A percentile compares a stretch with the other conserved stretches of the same genome.
These are phyloP conservation scores for Spizella passerina DNA, from an alignment of 2,797 vertebrate genomes.

Conservation along the genomic window DNA sequence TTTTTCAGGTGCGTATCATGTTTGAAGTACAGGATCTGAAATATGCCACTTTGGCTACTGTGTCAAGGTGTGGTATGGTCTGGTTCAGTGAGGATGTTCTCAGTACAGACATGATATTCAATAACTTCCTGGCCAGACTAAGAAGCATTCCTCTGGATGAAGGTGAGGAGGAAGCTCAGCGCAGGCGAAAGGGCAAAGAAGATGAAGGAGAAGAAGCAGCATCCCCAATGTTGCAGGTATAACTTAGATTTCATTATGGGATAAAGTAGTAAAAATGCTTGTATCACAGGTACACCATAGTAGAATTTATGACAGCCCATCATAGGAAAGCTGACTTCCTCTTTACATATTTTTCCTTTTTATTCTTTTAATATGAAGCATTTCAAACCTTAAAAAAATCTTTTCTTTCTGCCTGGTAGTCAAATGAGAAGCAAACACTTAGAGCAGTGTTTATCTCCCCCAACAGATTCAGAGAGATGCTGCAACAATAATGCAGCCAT, in stretches of 20 bases:
- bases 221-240: conserved; percentile 97
- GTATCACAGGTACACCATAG: not conserved
- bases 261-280: not conserved
- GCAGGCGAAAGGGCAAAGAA: conserved; percentile 90
- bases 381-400: not conserved
- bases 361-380: not conserved
- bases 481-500: conserved; percentile 90
- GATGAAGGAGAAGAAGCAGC: conserved; percentile 92
- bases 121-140: conserved; percentile 93
- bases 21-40: conserved; percentile 99
- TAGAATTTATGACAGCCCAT: not conserved
- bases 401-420: not conserved
- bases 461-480: conserved; percentile 93
- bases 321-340: not conserved
- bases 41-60: conserved; percentile 95
- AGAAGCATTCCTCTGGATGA: conserved; percentile 97
- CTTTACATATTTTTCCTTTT: not conserved
- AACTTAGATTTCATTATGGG: not conserved
- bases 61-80: conserved; percentile 98
- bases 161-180: conserved; percentile 95
- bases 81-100: conserved; percentile 99
- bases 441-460: conserved; percentile 9
- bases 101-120: conserved; percentile 99
- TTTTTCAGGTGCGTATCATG: conserved; percentile 92
- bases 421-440: not conserved